Evolutionary conservation across 2,113 vertebrate genomes (phyloP).

Genomic region (Atherinomorus stipes): DNA sequence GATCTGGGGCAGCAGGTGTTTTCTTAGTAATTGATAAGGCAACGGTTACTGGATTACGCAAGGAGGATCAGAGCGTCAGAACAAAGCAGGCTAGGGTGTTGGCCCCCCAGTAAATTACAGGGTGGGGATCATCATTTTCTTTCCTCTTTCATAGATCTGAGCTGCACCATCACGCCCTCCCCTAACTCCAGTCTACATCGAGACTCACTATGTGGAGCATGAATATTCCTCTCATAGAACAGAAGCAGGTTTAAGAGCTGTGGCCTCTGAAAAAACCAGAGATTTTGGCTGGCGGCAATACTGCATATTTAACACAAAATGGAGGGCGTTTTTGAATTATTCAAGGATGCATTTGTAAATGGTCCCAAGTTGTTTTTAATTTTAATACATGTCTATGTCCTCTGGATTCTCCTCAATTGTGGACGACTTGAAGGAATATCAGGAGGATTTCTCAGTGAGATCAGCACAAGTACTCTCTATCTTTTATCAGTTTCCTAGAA

Average conservation of each 20-base stretch:
- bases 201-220: constrained; percentile 51
- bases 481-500: background rate
- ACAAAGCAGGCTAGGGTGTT: constrained; percentile 62
- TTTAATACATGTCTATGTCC: constrained; percentile 59
- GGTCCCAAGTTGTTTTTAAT: constrained; percentile 69
- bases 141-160: constrained; percentile 60
- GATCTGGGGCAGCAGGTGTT: constrained; percentile 45
- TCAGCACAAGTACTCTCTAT: constrained; percentile 20
- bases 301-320: constrained; percentile 77
- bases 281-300: constrained; percentile 64
- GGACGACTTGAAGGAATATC: constrained; percentile 13
- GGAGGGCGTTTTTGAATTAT: constrained; percentile 77
- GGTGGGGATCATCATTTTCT: constrained; percentile 45
- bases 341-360: constrained; percentile 74
- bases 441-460: constrained; percentile 12
- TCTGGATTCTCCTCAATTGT: constrained; percentile 25
- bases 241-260: constrained; percentile 57
- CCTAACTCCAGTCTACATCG: constrained; percentile 47
- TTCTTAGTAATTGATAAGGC: constrained; percentile 41
- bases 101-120: constrained; percentile 74
- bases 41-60: constrained; percentile 51
- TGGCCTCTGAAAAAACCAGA: constrained; percentile 58
- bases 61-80: constrained; percentile 50
- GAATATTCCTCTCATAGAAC: constrained; percentile 43
- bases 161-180: constrained; percentile 43